A percentile compares a stretch with the other conserved stretches of the same genome.
Conservation (phyloP, 1,140 invertebrate species). For the Mamestra configurata region DNA sequence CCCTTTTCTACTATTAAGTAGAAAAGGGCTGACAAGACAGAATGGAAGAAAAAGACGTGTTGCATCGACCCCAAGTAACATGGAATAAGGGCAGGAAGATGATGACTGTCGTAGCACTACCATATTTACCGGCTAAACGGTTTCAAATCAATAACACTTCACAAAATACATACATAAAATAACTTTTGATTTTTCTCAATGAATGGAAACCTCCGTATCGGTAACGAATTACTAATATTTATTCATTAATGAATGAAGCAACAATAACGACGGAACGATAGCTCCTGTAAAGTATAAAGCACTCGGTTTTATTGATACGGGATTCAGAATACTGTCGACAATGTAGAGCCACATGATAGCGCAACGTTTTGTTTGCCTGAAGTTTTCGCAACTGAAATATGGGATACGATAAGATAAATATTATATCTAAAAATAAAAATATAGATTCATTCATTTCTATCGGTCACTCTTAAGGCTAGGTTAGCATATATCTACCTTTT, state of each 20-base stretch:
- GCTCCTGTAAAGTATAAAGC: constrained; percentile 8
- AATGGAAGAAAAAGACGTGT: no score
- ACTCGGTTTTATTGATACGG: constrained; percentile 21
- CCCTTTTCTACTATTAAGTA: no score
- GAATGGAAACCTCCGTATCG: neutral
- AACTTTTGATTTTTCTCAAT: neutral
- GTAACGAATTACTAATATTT: neutral
- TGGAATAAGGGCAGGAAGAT: no score
- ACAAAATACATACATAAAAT: no score
- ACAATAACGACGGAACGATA: neutral
- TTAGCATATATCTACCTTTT: neutral
- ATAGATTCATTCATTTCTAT: constrained; percentile 2
- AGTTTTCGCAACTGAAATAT: constrained; percentile 10
- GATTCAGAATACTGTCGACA: constrained; percentile 4
- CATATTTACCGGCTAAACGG: no score
- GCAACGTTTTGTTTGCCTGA: neutral
- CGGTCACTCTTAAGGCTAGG: neutral
- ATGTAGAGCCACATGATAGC: neutral
- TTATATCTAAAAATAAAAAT: neutral
- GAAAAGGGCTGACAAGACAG: no score
- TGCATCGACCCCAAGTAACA: no score
- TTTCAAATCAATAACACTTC: no score
- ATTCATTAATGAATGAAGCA: constrained; percentile 5
- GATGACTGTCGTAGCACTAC: no score
- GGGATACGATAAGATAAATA: constrained; percentile 8